phyloP scores from a whole-genome alignment of 2,113 vertebrate genomes.

The Genyomyrus donnyi region DNA sequence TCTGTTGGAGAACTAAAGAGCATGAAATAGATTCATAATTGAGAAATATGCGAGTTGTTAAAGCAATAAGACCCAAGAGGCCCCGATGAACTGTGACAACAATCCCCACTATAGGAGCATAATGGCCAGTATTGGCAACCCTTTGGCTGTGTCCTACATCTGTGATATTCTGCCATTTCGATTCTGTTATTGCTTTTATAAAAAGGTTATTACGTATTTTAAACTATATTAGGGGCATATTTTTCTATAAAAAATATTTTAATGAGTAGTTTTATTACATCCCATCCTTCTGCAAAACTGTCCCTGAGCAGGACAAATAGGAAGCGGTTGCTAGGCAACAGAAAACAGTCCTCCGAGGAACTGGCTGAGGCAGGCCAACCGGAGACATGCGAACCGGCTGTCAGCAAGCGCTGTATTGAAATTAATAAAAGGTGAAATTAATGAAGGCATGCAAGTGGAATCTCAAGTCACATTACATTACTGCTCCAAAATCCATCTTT shows the following conservation, averaged over 20 bases:
- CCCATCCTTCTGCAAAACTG: not conserved
- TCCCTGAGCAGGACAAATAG: slow-evolving; percentile 4
- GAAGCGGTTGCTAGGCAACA: slow-evolving; percentile 9
- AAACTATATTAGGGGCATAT: slow-evolving; percentile 7
- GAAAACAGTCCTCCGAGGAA: not conserved
- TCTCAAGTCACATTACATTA: not conserved
- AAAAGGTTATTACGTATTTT: slow-evolving; percentile 2
- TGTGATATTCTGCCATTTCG: not conserved
- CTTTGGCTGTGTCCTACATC: not conserved
- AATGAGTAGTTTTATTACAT: slow-evolving; percentile 5
- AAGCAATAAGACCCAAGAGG: not conserved
- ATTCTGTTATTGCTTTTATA: slow-evolving; percentile 1
- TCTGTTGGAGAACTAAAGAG: not conserved
- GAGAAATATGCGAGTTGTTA: not conserved
- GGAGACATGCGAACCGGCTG: not conserved
- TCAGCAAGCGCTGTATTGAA: not conserved
- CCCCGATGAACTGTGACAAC: not conserved
- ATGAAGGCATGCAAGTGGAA: not conserved
- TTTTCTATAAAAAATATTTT: slow-evolving; percentile 3
- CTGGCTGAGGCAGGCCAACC: not conserved
- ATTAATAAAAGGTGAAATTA: slow-evolving; percentile 12
- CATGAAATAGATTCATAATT: not conserved
- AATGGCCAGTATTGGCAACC: not conserved
- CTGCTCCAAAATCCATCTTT: not conserved
- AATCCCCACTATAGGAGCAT: not conserved